Percentiles rank a stretch among this genome's conserved stretches.
phyloP scores from a whole-genome alignment of 2,113 vertebrate species.

The Sterna hirundo region DNA sequence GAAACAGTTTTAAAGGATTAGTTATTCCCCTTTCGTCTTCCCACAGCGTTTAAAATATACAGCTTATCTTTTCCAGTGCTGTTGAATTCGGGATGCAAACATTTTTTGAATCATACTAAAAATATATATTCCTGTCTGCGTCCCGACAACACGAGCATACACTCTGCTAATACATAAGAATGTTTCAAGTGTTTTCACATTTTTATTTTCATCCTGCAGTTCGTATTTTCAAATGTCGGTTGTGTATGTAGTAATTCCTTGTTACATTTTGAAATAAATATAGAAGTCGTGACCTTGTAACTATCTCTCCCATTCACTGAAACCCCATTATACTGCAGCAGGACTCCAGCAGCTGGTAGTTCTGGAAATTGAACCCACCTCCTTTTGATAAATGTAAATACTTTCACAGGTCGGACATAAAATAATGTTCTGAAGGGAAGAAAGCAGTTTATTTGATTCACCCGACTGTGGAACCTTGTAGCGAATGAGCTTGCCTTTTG shows the following conservation, averaged over 20 bases:
- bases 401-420: background rate
- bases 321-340: slow-evolving; percentile 51
- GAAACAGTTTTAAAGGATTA: background rate
- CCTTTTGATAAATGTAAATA: background rate
- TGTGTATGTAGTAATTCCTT: slow-evolving; percentile 4
- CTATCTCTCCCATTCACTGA: background rate
- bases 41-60: background rate
- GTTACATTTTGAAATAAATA: slow-evolving; percentile 40
- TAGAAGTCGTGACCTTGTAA: slow-evolving; percentile 61
- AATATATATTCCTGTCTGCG: background rate
- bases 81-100: background rate
- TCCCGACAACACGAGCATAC: background rate
- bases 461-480: background rate
- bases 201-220: background rate
- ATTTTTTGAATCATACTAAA: background rate
- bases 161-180: background rate
- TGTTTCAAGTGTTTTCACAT: background rate
- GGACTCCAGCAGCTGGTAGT: slow-evolving; percentile 28
- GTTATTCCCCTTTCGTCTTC: background rate
- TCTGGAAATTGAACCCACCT: background rate
- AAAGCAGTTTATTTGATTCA: background rate
- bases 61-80: background rate
- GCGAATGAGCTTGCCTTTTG: slow-evolving; percentile 10
- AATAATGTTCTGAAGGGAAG: background rate
- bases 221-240: background rate